Conservation (phyloP, 2,888 invertebrate species). For the Eremobia ochroleuca region DNA sequence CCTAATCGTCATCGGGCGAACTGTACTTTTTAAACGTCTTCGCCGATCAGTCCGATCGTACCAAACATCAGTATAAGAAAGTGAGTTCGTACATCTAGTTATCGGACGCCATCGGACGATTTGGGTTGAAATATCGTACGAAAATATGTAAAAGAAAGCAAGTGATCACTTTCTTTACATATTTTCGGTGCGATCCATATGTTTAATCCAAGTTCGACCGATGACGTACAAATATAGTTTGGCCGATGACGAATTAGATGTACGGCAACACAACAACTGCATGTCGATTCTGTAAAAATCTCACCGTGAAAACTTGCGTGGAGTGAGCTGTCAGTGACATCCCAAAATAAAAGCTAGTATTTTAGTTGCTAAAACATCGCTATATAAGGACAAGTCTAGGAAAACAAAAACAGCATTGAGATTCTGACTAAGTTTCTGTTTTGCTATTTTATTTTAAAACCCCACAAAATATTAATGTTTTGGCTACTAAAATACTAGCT, state of each 20-base stretch:
- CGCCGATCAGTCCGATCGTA: background rate
- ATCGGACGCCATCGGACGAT: background rate
- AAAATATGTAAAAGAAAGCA: background rate
- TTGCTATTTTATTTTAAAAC: too few relatives aligned
- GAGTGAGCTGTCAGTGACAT: too few relatives aligned
- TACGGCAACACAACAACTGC: too few relatives aligned
- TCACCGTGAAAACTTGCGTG: too few relatives aligned
- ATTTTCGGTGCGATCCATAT: background rate
- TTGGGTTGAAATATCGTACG: background rate
- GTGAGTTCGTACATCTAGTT: background rate
- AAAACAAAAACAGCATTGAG: too few relatives aligned
- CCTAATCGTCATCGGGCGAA: background rate
- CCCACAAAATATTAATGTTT: too few relatives aligned
- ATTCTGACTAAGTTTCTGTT: too few relatives aligned
- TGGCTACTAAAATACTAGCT: too few relatives aligned
- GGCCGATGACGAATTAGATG: background rate
- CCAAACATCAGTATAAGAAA: background rate
- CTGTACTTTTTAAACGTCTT: background rate
- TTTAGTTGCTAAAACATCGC: too few relatives aligned
- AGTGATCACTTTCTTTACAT: background rate
- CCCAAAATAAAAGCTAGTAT: too few relatives aligned
- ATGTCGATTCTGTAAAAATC: too few relatives aligned
- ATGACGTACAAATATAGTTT: background rate
- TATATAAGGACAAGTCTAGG: too few relatives aligned
- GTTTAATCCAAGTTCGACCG: background rate